Conservation (phyloP, 2,113 vertebrate species). For the Circaetus gallicus region DNA sequence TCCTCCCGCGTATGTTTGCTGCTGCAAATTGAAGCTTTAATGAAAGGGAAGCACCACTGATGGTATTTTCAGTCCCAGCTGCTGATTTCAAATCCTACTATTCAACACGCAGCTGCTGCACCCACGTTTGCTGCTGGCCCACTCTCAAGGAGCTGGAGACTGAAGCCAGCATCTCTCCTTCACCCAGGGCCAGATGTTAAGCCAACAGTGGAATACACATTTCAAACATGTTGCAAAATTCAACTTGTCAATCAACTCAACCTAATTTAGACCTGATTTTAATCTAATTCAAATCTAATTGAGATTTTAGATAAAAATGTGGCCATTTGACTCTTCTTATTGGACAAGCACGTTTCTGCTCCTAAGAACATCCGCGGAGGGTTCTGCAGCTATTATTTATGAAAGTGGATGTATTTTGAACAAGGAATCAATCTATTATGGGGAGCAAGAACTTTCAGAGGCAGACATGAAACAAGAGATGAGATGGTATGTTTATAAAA, state of each 20-base stretch:
- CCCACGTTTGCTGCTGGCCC: fast-evolving
- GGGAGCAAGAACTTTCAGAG: not conserved
- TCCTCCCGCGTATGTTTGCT: not conserved
- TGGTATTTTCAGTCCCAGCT: not conserved
- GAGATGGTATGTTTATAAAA: not conserved
- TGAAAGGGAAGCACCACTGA: not conserved
- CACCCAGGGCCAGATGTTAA: not conserved
- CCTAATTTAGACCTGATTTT: not conserved
- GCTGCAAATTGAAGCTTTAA: not conserved
- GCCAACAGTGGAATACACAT: not conserved
- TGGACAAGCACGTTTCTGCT: not conserved
- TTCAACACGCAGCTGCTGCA: fast-evolving
- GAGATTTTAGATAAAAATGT: not conserved
- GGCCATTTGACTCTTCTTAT: not conserved
- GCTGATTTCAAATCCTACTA: not conserved
- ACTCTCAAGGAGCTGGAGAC: not conserved
- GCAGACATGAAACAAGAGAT: not conserved
- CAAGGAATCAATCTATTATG: not conserved
- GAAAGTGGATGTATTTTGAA: not conserved
- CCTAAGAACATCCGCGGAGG: not conserved
- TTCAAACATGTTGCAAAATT: not conserved
- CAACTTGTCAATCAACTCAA: not conserved
- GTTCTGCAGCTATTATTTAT: not conserved
- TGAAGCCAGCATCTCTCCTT: not conserved
- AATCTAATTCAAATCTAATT: not conserved